Conservation (phyloP, 2,888 invertebrate genomes). For the Copidosoma aretas region DNA sequence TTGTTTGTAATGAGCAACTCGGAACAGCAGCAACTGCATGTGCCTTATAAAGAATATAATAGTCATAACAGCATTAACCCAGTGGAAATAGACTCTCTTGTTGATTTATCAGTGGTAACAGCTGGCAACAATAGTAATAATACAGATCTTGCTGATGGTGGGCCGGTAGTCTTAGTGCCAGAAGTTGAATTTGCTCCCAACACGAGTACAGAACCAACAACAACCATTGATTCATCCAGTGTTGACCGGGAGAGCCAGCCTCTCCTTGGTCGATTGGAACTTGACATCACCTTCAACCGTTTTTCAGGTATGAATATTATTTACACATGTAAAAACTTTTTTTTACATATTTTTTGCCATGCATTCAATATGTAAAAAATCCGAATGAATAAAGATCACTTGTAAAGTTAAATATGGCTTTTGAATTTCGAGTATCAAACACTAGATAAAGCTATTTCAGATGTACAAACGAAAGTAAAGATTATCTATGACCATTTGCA, state of each 20-base stretch:
- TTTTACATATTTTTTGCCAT: background rate
- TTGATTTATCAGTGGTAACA: conserved; percentile 54
- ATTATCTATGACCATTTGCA: conserved; percentile 22
- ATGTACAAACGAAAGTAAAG: conserved; percentile 30
- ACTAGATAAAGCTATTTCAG: background rate
- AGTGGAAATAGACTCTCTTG: conserved; percentile 57
- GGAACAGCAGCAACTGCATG: conserved; percentile 61
- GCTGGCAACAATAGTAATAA: conserved; percentile 33
- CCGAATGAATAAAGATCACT: too few species aligned
- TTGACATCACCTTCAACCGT: conserved; percentile 80
- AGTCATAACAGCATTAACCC: conserved; percentile 57
- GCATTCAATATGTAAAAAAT: background rate
- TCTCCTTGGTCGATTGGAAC: conserved; percentile 80
- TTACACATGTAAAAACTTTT: conserved; percentile 4
- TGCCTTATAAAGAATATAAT: conserved; percentile 62
- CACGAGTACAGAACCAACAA: conserved; percentile 66
- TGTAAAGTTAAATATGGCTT: too few species aligned
- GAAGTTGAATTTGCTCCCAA: conserved; percentile 75
- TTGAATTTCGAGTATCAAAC: background rate
- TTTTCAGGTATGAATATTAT: conserved; percentile 80
- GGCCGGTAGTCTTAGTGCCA: conserved; percentile 65
- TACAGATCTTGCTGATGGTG: conserved; percentile 42
- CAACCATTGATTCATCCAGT: conserved; percentile 82
- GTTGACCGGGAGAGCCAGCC: conserved; percentile 93
- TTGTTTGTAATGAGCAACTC: conserved; percentile 61